Percentiles rank a stretch among this genome's conserved stretches.
These are phyloP conservation scores for Acronicta alni DNA, from an alignment of 2,888 invertebrate species.

Conservation along the genomic window DNA sequence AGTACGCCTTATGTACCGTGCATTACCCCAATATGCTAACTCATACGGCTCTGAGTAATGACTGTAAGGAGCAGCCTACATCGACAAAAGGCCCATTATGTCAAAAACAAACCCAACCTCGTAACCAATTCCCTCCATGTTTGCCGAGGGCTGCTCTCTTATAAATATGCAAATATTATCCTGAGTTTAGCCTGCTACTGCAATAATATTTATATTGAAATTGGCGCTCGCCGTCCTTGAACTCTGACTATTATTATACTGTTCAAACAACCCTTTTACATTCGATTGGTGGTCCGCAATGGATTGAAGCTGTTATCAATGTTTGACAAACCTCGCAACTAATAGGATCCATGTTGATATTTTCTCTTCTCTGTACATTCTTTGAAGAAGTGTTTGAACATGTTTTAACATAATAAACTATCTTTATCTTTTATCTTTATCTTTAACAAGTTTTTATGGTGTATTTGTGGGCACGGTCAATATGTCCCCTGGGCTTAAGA, in stretches of 20 bases:
- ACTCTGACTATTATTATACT: constrained; percentile 78
- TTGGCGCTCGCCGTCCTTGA: constrained; percentile 80
- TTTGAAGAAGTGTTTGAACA: constrained; percentile 29
- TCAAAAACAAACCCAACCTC: constrained; percentile 81
- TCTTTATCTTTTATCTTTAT: too few relatives aligned
- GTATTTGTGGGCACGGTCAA: constrained; percentile 34
- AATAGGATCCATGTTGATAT: constrained; percentile 62
- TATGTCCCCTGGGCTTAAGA: constrained; percentile 12
- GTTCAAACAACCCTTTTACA: constrained; percentile 79
- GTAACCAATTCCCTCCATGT: constrained; percentile 81
- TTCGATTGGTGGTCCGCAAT: constrained; percentile 61
- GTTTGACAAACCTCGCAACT: constrained; percentile 68
- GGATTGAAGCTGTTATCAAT: constrained; percentile 68
- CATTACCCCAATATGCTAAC: constrained; percentile 68
- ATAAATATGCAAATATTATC: constrained; percentile 88
- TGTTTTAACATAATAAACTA: too few relatives aligned
- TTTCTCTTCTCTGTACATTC: constrained; percentile 40
- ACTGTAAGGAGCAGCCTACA: constrained; percentile 72
- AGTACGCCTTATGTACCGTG: constrained; percentile 50
- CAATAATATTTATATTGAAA: constrained; percentile 88
- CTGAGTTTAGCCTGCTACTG: constrained; percentile 82
- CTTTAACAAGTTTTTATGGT: constrained; percentile 30
- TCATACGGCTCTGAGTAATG: constrained; percentile 74
- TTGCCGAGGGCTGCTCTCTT: constrained; percentile 84
- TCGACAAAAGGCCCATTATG: constrained; percentile 82